phyloP scores from a whole-genome alignment of 2,113 vertebrate genomes.

The Rhipidura dahli region DNA sequence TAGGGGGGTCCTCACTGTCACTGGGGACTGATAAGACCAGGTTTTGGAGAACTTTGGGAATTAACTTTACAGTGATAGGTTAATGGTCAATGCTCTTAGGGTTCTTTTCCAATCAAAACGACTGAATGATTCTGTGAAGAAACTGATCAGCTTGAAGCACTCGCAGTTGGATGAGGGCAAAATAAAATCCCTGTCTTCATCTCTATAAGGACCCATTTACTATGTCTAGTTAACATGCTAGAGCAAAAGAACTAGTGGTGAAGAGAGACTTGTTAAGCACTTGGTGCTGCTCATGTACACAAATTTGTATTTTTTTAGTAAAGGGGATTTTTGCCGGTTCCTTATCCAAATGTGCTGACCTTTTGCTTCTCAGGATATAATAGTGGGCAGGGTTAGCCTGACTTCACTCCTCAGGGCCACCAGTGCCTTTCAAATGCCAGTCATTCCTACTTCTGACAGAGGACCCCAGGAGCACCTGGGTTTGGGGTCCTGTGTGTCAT shows the following conservation, averaged over 20 bases:
- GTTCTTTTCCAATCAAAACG: neutral
- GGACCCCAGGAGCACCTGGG: neutral
- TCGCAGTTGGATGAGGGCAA: neutral
- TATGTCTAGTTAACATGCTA: neutral
- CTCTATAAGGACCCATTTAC: neutral
- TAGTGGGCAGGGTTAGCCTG: neutral
- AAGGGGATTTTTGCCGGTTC: neutral
- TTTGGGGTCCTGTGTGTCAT: neutral
- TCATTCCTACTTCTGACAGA: neutral
- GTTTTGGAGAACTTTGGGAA: neutral
- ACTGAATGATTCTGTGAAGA: neutral
- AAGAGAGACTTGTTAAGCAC: neutral
- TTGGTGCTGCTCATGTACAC: neutral
- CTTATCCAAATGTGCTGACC: neutral
- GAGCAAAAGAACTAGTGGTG: neutral
- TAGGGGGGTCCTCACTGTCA: rapidly evolving
- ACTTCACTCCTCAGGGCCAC: neutral
- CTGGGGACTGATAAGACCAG: neutral
- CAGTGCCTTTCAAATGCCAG: neutral
- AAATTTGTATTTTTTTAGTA: neutral
- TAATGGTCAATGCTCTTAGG: neutral
- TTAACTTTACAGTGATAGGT: neutral
- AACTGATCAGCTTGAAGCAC: neutral
- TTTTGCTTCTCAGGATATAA: neutral
- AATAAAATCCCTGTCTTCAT: neutral